Evolutionary conservation across 2,113 vertebrate species (phyloP).

Genomic region (Tangachromis dhanisi): DNA sequence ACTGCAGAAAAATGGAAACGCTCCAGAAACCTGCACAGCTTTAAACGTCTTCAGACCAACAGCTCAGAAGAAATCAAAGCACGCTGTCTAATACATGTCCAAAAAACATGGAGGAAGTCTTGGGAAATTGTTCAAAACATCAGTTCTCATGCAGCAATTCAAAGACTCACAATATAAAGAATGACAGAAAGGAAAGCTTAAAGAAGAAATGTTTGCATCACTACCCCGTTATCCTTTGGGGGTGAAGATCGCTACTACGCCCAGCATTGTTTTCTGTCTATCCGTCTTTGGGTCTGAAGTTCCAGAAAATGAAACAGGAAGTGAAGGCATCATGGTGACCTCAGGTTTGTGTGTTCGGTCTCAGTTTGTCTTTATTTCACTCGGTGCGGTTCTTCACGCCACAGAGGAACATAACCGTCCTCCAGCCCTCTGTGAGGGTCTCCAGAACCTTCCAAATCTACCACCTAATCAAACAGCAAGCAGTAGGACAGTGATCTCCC

Average conservation of each 20-base stretch:
- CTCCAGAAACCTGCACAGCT: neutral
- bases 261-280: neutral
- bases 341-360: conserved; percentile 34
- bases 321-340: conserved; percentile 93
- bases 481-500: neutral
- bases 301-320: conserved; percentile 12
- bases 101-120: neutral
- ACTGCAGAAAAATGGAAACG: neutral
- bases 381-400: neutral
- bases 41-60: neutral
- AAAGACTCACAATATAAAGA: neutral
- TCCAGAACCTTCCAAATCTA: neutral
- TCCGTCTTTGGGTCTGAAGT: neutral
- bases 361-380: neutral
- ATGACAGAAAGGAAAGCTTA: neutral
- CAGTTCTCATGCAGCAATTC: neutral
- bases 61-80: neutral
- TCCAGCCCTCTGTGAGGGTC: neutral
- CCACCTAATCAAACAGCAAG: neutral
- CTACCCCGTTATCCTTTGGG: neutral
- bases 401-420: neutral
- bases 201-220: neutral
- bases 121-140: neutral
- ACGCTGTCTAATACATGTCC: neutral
- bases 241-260: neutral